phyloP scores from a whole-genome alignment of 92 coral and sea anemone genomes.

The Bergia sp. region DNA sequence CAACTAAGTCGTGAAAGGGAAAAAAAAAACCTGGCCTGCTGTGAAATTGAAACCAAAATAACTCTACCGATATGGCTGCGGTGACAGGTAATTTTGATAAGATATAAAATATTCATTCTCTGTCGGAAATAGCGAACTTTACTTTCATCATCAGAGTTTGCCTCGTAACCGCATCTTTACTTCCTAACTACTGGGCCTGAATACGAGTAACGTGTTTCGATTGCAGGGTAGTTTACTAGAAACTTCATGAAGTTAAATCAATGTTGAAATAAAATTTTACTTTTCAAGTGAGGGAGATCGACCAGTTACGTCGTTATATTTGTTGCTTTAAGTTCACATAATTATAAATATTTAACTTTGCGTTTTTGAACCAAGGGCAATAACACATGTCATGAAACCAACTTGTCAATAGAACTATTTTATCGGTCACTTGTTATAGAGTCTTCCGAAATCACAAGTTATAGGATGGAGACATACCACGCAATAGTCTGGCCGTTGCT shows the following conservation, averaged over 20 bases:
- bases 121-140: too few species aligned
- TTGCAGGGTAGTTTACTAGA: not conserved
- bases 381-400: not conserved
- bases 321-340: not conserved
- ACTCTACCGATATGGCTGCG: not conserved
- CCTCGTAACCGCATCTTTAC: not conserved
- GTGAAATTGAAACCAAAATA: not conserved
- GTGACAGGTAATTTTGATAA: not conserved
- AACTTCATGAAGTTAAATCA: not conserved
- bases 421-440: not conserved
- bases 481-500: slow-evolving; percentile 5
- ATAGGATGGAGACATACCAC: slow-evolving; percentile 14
- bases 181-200: too few species aligned
- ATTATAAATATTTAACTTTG: not conserved
- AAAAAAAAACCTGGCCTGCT: too few species aligned
- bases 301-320: not conserved
- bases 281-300: not conserved
- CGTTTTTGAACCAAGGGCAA: not conserved
- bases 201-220: not conserved
- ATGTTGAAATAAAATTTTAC: not conserved
- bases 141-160: not conserved
- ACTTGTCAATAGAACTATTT: not conserved
- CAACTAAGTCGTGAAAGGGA: too few species aligned
- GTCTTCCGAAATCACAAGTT: not conserved
- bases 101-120: not conserved